Evolutionary conservation across 1,140 invertebrate species (phyloP).

Genomic region (Leptinotarsa texana): DNA sequence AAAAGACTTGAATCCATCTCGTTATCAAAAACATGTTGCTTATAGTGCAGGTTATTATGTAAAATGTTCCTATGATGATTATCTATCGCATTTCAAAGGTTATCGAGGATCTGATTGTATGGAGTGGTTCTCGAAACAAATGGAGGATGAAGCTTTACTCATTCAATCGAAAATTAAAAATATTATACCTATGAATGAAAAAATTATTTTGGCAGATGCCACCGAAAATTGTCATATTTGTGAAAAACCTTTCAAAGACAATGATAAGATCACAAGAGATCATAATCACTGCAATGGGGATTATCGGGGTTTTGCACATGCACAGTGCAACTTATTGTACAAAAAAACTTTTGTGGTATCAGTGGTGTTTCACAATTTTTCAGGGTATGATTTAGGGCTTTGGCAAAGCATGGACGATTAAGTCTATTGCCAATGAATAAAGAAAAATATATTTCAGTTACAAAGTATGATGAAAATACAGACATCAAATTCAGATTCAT

Average conservation of each 20-base stretch:
- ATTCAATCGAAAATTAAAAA: not conserved
- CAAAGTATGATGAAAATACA: too few species aligned
- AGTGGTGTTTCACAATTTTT: constrained; percentile 7
- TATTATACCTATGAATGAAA: not conserved
- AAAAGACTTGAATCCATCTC: not conserved
- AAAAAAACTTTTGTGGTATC: not conserved
- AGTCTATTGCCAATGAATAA: not conserved
- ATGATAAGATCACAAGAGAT: constrained; percentile 1
- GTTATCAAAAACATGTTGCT: constrained; percentile 20
- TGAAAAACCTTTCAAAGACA: not conserved
- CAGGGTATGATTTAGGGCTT: not conserved
- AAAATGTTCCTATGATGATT: constrained; percentile 26
- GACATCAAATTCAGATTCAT: too few species aligned
- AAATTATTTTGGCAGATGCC: not conserved
- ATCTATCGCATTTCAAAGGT: constrained; percentile 17
- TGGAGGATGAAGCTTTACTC: not conserved
- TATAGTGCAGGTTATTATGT: constrained; percentile 21
- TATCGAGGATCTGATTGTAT: constrained; percentile 19
- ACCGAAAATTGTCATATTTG: not conserved
- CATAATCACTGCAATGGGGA: not conserved
- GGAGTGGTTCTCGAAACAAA: not conserved
- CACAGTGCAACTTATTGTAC: not conserved
- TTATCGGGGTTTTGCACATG: not conserved
- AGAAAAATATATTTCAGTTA: too few species aligned
- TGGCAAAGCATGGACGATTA: not conserved